phyloP scores from a whole-genome alignment of 2,888 invertebrate genomes.

The Parelbella ahira region DNA sequence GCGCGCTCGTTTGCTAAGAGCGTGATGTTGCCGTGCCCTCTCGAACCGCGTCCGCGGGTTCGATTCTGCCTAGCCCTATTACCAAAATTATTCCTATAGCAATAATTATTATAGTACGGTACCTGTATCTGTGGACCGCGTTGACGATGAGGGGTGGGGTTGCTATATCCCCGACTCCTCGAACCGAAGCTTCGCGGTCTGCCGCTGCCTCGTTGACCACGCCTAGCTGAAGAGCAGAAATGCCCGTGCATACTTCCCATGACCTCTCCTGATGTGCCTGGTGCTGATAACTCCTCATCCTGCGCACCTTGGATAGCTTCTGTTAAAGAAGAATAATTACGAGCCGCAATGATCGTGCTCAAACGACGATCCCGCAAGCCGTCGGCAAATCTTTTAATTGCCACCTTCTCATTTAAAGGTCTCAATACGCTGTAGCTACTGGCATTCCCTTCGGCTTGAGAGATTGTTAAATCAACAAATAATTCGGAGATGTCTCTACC shows the following conservation, averaged over 20 bases:
- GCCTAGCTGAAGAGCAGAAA: too few relatives aligned
- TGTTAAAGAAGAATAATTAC: too few relatives aligned
- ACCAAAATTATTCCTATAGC: too few relatives aligned
- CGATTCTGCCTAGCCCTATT: too few relatives aligned
- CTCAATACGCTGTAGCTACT: slow-evolving; percentile 14
- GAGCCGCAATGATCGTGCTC: slow-evolving; percentile 4
- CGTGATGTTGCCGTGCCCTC: background rate
- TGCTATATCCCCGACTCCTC: too few relatives aligned
- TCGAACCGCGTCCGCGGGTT: background rate
- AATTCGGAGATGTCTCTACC: background rate
- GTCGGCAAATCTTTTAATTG: slow-evolving; percentile 12
- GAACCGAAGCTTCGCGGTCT: too few relatives aligned
- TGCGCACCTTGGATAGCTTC: too few relatives aligned
- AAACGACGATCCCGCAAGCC: slow-evolving; percentile 7
- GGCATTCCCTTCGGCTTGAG: slow-evolving; percentile 4
- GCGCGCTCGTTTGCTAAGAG: too few relatives aligned
- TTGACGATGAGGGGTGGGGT: too few relatives aligned
- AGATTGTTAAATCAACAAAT: slow-evolving; percentile 6
- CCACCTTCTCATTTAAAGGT: slow-evolving; percentile 14
- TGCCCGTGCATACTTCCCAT: background rate
- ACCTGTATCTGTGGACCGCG: too few relatives aligned
- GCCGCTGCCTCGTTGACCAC: too few relatives aligned
- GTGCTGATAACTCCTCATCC: slow-evolving; percentile 14
- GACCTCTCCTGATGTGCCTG: slow-evolving; percentile 6
- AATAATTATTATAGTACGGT: too few relatives aligned